Conservation (phyloP, 2,888 invertebrate genomes). For the Agapostemon virescens region DNA sequence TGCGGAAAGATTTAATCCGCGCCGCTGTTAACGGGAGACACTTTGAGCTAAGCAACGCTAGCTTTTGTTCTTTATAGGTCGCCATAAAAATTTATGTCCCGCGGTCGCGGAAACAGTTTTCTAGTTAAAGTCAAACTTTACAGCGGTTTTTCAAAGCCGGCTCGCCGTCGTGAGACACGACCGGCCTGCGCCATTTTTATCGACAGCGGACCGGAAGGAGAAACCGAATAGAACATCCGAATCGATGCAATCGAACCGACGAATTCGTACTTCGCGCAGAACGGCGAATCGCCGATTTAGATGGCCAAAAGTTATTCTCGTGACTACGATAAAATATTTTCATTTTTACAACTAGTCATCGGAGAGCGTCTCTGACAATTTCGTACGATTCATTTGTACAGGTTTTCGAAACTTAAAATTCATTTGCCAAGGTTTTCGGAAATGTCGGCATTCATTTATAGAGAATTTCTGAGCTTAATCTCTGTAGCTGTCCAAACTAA, state of each 20-base stretch:
- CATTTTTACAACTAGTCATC: not conserved
- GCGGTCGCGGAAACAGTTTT: conserved; percentile 2
- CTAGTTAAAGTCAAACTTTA: conserved; percentile 41
- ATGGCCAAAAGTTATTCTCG: not conserved
- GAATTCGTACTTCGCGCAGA: not conserved
- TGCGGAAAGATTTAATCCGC: conserved; percentile 38
- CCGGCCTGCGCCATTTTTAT: conserved; percentile 37
- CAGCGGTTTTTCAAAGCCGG: conserved; percentile 10
- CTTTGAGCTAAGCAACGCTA: conserved; percentile 22
- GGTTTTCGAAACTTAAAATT: too few species aligned
- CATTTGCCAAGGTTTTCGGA: too few species aligned
- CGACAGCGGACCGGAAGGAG: conserved; percentile 1
- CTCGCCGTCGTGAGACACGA: conserved; percentile 1
- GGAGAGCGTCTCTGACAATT: too few species aligned
- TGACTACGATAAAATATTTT: not conserved
- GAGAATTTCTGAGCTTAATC: too few species aligned
- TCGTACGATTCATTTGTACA: too few species aligned
- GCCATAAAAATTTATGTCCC: conserved; percentile 50
- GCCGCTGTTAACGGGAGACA: conserved; percentile 18
- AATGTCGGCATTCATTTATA: too few species aligned
- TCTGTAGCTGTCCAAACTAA: too few species aligned
- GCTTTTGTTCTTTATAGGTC: conserved; percentile 33
- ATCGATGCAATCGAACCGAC: conserved; percentile 27
- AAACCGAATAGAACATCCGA: not conserved
- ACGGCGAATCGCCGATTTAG: not conserved